Evolutionary conservation across 2,888 invertebrate species (phyloP), one percentile per base, ranked within the genome.

Genomic region (Cerastoderma edule): DNA sequence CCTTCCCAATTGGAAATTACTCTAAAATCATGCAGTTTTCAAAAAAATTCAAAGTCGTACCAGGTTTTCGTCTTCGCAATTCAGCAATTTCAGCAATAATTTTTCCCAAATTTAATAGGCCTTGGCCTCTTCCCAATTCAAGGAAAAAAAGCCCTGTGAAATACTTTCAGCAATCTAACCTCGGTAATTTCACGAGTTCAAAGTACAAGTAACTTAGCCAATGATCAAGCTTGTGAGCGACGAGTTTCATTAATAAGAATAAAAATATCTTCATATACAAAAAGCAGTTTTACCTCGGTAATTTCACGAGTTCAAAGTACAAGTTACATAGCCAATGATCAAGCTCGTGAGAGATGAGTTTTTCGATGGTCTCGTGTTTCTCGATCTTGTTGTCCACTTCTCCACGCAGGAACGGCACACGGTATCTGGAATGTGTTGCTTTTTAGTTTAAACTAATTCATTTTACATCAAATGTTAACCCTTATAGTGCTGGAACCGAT

Each of bases 311-410:
- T 67, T 92, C 91, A 75, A 92, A 88, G 81, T 92, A 92, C 64
- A 91, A 75, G 81, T 92, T 92, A 72, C 89, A 88, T 78, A 92
- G 78, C 92, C 92, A 92, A 77, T 92, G 91, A 71, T 92, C 91
- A 28, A 92, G 77, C 65, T 92, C 91, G 19, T 86, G 84, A 4
- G 91, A 85, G 68, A 91, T 89, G 46, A 92, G 81, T 60, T 87
- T 81, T 71, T 92, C 91, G 6, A 91, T 83, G 67, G 86, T 91
- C 69, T 90, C 90, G 70, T 92, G 90, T 74, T 90, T 92, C 71
- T 89, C 88, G 22, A 92, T 87, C 44, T 75, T 67, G 3, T 81
- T 75, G 67, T 92, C 91, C 85, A 91, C 88, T 71, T 90, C 90
- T 27, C 91, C 91, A 39, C 91, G 83, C 65, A 92, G 78, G 73